Base-by-base conservation (phyloP, 1,140 invertebrate species). In the Magallana gigas region DNA sequence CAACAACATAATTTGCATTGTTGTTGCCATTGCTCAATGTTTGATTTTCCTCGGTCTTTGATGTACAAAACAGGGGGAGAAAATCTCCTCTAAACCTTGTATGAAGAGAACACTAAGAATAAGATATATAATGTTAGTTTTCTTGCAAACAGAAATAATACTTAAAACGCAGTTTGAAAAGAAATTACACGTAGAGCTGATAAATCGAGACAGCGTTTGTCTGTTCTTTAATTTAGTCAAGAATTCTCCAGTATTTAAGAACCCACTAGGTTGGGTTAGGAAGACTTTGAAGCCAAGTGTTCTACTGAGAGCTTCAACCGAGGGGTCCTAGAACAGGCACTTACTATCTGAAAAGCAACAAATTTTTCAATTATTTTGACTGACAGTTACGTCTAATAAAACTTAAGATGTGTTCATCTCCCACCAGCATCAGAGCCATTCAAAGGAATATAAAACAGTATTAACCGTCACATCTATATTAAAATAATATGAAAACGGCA, bases 341-440 rank as follows among this genome's bases (percentile, higher is more conserved):
- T 76, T 76, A 76, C 23, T 76, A 76, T 76, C 68, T 76, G 11
- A 76, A 76, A 76, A 76, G 23, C 68, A 29, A 76, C 68, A 76
- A 76, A 76, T 76, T 76, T 76, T 76, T 76, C 68, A 76, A 76
- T 76, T 76, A 76, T 29, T 76, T 76, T 76, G 68, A 76, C 68
- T 76, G 68, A 76, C 68, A 76, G 68, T 76, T 76, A 76, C 68
- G 68, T 76, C 68, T 76, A 8, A 76, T 23, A 48, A 76, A 76
- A 76, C 23, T 23, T 76, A 76, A 76, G 68, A 76, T 76, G 68
- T 76, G 23, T 76, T 76, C 23, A 76, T 76, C 68, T 76, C 68
- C 68, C 23, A 29, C 68, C 68, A 29, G 68, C 68, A 76, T 76
- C 68, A 36, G 68, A 76, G 23, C 68, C 29, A 76, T 76, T 76